phyloP scores from a whole-genome alignment of 92 coral and sea anemone species.

The Zoanthus gigantus region DNA sequence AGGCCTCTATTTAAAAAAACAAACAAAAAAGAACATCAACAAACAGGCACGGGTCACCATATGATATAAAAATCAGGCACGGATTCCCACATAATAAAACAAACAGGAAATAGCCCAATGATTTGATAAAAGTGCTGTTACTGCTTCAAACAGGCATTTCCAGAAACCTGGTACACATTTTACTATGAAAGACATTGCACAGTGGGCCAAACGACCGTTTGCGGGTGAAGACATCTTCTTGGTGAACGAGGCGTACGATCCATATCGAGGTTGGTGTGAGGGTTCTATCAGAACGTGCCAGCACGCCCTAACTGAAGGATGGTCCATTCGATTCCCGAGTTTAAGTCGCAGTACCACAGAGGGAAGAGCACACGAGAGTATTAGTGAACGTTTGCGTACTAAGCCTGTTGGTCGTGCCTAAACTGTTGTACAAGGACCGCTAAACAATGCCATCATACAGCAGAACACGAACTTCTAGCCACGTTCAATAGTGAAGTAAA shows the following conservation, averaged over 20 bases:
- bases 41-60: no score
- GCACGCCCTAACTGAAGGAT: constrained; percentile 69
- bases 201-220: constrained; percentile 78
- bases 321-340: constrained; percentile 49
- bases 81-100: no score
- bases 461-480: no score
- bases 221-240: constrained; percentile 58
- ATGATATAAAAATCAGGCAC: no score
- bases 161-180: constrained; percentile 68
- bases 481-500: no score
- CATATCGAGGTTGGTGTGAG: constrained; percentile 69
- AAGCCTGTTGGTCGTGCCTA: constrained; percentile 31
- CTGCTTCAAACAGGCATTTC: constrained; percentile 55
- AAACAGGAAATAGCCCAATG: no score
- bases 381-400: background rate
- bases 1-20: no score
- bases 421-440: background rate
- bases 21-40: no score
- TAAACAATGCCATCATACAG: no score
- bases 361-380: background rate
- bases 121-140: background rate
- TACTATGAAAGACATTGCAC: constrained; percentile 53
- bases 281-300: constrained; percentile 62
- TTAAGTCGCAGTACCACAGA: background rate
- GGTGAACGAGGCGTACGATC: constrained; percentile 72